Conservation (phyloP, 1,140 invertebrate genomes). For the Apis cerana region DNA sequence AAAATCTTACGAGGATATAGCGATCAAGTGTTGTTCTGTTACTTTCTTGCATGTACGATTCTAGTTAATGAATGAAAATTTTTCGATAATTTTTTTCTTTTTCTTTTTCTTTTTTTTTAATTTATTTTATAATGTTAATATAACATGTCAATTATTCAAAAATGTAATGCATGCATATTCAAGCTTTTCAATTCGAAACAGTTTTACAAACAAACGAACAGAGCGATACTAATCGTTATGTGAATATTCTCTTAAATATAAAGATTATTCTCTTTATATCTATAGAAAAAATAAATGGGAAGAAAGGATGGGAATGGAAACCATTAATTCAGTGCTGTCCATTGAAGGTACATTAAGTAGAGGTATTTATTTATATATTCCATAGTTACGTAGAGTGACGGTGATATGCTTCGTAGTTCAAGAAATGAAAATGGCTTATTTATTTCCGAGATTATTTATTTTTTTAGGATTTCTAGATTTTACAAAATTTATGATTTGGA, state of each 20-base stretch:
- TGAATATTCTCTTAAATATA: not conserved
- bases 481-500: too few relatives aligned
- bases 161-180: not conserved
- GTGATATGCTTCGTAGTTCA: too few relatives aligned
- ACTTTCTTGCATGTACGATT: not conserved
- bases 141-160: not conserved
- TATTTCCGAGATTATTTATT: too few relatives aligned
- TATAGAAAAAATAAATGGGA: not conserved
- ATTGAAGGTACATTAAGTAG: not conserved
- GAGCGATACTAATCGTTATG: constrained; percentile 2
- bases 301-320: constrained; percentile 9
- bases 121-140: not conserved
- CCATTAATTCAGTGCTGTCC: constrained; percentile 17
- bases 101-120: not conserved
- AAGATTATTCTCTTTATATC: not conserved
- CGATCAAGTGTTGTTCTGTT: constrained; percentile 10
- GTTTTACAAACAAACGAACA: not conserved
- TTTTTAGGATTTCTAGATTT: too few relatives aligned
- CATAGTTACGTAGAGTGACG: too few relatives aligned
- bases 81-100: not conserved
- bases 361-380: too few relatives aligned
- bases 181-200: not conserved
- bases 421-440: too few relatives aligned
- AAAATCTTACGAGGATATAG: not conserved
- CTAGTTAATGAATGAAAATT: not conserved